These are phyloP conservation scores for Boloria selene DNA, from an alignment of 2,888 invertebrate species.

Conservation along the genomic window DNA sequence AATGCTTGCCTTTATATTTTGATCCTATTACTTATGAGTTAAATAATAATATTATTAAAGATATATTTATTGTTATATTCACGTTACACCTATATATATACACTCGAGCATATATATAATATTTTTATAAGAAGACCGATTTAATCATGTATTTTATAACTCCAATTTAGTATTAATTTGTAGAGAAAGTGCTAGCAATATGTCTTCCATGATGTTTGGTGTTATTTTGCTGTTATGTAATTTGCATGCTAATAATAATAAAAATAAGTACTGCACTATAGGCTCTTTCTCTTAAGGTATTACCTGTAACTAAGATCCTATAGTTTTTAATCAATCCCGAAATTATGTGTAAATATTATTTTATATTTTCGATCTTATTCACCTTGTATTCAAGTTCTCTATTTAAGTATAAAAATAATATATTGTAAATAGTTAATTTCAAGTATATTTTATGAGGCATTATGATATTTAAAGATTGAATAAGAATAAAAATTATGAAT, in stretches of 20 bases:
- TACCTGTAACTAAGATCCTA: background rate
- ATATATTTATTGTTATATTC: too few relatives aligned
- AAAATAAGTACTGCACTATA: background rate
- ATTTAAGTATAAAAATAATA: background rate
- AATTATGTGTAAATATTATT: too few relatives aligned
- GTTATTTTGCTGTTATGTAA: slow-evolving; percentile 11
- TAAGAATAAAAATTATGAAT: background rate
- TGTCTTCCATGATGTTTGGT: slow-evolving; percentile 10
- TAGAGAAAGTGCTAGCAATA: background rate
- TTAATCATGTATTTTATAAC: background rate
- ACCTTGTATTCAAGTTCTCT: background rate
- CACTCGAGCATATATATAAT: too few relatives aligned
- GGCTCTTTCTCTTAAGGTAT: too few relatives aligned
- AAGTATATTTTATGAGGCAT: slow-evolving; percentile 20
- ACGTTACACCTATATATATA: too few relatives aligned
- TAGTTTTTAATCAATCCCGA: too few relatives aligned
- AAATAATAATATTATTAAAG: background rate
- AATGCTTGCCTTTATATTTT: slow-evolving; percentile 15
- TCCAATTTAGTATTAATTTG: background rate
- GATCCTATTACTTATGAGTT: background rate
- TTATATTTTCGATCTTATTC: background rate
- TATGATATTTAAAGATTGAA: slow-evolving; percentile 1
- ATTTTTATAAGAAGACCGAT: background rate
- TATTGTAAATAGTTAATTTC: slow-evolving; percentile 5
- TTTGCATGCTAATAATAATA: background rate